Evolutionary conservation across 1,140 invertebrate species (phyloP), one percentile per base, ranked within the genome.

Genomic region (Steinernema khuongi): DNA sequence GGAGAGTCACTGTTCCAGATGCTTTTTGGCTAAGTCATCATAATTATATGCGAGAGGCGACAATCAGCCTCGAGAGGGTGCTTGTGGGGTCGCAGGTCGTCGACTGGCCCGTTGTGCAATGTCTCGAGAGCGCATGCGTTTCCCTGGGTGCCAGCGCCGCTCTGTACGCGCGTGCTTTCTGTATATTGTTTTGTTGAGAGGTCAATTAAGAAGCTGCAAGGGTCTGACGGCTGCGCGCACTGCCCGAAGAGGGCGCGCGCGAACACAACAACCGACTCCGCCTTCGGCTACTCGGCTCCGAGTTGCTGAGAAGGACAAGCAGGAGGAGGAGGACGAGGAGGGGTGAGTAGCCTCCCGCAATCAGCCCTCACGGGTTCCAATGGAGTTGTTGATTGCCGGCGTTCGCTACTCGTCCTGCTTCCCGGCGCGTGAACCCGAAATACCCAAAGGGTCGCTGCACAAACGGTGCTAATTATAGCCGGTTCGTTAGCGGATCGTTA

Each of bases 171-270:
- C n/a, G n/a, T n/a, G n/a, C n/a, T n/a, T n/a, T 26, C 50, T 60
- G 50, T 60, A 60, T 60, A 60, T 60, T 60, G 50, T 60, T 60
- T 60, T 60, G 50, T 60, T 11, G 50, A 60, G 50, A 60, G 50
- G 50, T 60, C 50, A 60, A 60, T 60, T 60, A 60, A 60, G 50
- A 60, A 60, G 50, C 50, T 60, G 50, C 50, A 60, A 60, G 50
- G 50, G 50, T 60, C 50, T 41, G 36, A n/a, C 36, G 7, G 50
- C 50, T 60, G n/a, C 50, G 50, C 19, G 50, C 50, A 60, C 50
- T 14, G 50, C 50, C 50, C 11, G 19, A 41, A 41, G 7, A 60
- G 50, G 50, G 36, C n/a, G 36, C 50, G 50, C 50, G 50, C 50
- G 50, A 60, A 60, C 50, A 60, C 11, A 60, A 11, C 50, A 60